Evolutionary conservation across 1,140 invertebrate genomes (phyloP).

Genomic region (Macrosteles quadrilineatus): DNA sequence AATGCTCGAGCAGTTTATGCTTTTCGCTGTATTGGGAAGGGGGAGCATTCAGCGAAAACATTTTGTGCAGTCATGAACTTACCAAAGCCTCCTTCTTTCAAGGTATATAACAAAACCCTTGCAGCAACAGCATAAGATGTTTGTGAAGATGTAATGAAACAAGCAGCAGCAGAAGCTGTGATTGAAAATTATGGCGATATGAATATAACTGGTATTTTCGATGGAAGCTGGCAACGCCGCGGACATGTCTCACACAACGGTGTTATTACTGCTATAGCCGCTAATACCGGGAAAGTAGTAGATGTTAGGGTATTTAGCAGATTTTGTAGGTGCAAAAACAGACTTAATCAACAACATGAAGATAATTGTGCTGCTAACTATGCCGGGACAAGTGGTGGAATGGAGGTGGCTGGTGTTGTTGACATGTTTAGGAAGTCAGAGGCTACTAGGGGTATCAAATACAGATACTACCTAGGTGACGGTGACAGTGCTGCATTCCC

Average conservation of each 20-base stretch:
- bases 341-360: not conserved
- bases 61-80: no score
- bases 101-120: not conserved
- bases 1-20: conserved; percentile 15
- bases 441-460: no score
- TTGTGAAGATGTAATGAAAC: no score
- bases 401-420: conserved; percentile 32
- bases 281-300: not conserved
- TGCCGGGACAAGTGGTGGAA: conserved; percentile 28
- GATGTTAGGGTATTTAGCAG: not conserved
- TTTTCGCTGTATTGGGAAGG: conserved; percentile 17
- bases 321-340: not conserved
- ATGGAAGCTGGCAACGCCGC: not conserved
- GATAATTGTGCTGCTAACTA: conserved; percentile 19
- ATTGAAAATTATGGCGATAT: no score
- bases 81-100: no score
- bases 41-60: not conserved
- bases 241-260: not conserved
- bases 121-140: not conserved
- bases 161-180: not conserved
- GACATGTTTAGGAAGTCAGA: not conserved
- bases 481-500: no score
- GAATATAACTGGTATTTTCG: no score
- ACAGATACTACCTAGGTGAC: conserved; percentile 14
- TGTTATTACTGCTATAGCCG: not conserved